These are phyloP conservation scores for Sitodiplosis mosellana DNA, from an alignment of 1,140 invertebrate genomes.

Conservation along the genomic window DNA sequence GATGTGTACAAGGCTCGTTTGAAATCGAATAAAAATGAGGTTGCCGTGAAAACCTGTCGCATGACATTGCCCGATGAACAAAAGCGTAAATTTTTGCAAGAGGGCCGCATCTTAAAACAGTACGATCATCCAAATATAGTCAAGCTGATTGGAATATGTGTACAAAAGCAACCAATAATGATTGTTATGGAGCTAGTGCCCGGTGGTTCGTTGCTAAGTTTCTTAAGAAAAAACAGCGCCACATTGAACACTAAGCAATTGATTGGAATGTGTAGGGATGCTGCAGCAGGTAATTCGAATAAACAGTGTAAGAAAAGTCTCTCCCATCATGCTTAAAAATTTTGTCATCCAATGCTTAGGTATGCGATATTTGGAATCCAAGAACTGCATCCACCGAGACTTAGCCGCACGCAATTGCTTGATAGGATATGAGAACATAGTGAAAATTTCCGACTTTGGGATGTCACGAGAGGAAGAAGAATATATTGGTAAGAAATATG, in stretches of 20 bases:
- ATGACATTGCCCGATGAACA: slow-evolving; percentile 88
- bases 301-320: neutral
- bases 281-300: slow-evolving; percentile 51
- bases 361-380: slow-evolving; percentile 90
- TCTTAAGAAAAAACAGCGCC: slow-evolving; percentile 59
- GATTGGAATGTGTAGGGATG: slow-evolving; percentile 82
- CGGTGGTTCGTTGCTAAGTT: slow-evolving; percentile 75
- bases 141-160: slow-evolving; percentile 91
- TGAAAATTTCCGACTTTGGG: slow-evolving; percentile 96
- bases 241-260: slow-evolving; percentile 51
- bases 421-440: slow-evolving; percentile 55
- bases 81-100: slow-evolving; percentile 89
- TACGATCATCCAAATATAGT: slow-evolving; percentile 95
- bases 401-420: slow-evolving; percentile 85
- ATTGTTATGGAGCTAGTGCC: slow-evolving; percentile 97
- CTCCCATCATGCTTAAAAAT: neutral
- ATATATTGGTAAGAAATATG: slow-evolving; percentile 41
- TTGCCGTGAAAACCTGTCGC: slow-evolving; percentile 91
- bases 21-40: slow-evolving; percentile 61
- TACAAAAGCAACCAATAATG: slow-evolving; percentile 96
- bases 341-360: slow-evolving; percentile 11
- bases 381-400: slow-evolving; percentile 92
- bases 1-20: slow-evolving; percentile 87
- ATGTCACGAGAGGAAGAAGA: slow-evolving; percentile 96
- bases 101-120: slow-evolving; percentile 87